Evolutionary conservation across 2,888 invertebrate species (phyloP), one percentile per base, ranked within the genome.

Genomic region (Dryadula phaetusa): DNA sequence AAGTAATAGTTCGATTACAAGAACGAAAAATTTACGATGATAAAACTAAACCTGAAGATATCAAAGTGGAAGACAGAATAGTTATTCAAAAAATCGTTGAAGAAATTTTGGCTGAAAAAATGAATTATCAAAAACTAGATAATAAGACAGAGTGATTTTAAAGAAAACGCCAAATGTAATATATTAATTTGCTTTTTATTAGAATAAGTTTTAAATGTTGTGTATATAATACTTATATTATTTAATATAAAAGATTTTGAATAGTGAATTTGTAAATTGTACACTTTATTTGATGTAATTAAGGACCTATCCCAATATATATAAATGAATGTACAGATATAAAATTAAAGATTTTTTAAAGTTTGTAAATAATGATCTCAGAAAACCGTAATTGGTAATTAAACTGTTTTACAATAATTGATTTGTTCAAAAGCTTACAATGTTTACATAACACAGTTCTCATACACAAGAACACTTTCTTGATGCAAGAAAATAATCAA

Each of bases 21-120:
- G 91, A 92, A 77, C 88, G 93, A 75, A 94, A 93, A 83, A 87
- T 93, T 75, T 93, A 92, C 72, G 93, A 93, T 66, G 92, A 90
- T 67, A 93, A 93, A 77, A 88, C 90, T 3, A 93, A 92, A 79
- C 90, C 87, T 22, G 92, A 93, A 77, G 90, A 92, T 74, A 86
- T 90, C 18, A 89, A 82, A 76, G 76, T 82, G 42, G 91, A 92
- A 82, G 91, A 93, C 67, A 85, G 92, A 74, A 80, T 81, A 69
- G 81, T 88, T 63, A 92, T 90, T 70, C 90, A 92, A 77, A 90
- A 85, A 76, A 93, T 93, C 56, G 93, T 93, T 3, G 92, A 93
- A 75, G 92, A 93, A 77, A 84, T 93, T 62, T 79, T 93, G 58
- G 76, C 83, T 10, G 93, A 93, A 76, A 88, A 82, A 82, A 84